Conservation (phyloP, 2,888 invertebrate species). For the Phymatocera aterrima region DNA sequence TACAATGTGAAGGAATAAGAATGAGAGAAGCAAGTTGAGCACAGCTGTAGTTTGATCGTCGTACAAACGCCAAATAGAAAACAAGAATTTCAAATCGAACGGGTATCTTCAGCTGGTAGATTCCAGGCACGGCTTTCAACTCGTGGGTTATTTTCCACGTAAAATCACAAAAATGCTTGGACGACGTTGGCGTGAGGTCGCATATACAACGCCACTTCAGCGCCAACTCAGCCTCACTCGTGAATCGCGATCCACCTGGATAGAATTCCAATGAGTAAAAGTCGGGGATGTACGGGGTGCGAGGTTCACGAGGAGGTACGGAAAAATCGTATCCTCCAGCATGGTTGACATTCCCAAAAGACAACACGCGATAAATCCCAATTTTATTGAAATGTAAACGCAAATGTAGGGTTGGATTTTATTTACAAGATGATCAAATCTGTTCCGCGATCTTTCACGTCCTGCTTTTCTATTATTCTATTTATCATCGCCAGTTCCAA, state of each 20-base stretch:
- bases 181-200: constrained; percentile 25
- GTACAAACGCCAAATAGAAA: constrained; percentile 26
- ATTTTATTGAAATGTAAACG: constrained; percentile 59
- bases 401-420: not conserved
- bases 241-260: constrained; percentile 39
- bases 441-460: not conserved
- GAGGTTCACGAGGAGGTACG: not conserved
- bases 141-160: constrained; percentile 61
- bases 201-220: constrained; percentile 45
- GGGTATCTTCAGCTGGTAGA: constrained; percentile 35
- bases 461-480: not conserved
- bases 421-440: not conserved
- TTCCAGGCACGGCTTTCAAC: constrained; percentile 58
- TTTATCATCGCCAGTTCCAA: not conserved
- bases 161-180: constrained; percentile 63
- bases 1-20: not conserved
- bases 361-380: constrained; percentile 58
- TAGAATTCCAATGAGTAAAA: constrained; percentile 41
- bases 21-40: not conserved
- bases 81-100: constrained; percentile 13
- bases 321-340: not conserved
- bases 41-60: constrained; percentile 9
- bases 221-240: constrained; percentile 37
- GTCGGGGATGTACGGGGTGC: not conserved
- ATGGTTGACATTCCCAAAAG: constrained; percentile 45